Evolutionary conservation across 2,113 vertebrate genomes (phyloP).

Genomic region (Mesocricetus auratus): DNA sequence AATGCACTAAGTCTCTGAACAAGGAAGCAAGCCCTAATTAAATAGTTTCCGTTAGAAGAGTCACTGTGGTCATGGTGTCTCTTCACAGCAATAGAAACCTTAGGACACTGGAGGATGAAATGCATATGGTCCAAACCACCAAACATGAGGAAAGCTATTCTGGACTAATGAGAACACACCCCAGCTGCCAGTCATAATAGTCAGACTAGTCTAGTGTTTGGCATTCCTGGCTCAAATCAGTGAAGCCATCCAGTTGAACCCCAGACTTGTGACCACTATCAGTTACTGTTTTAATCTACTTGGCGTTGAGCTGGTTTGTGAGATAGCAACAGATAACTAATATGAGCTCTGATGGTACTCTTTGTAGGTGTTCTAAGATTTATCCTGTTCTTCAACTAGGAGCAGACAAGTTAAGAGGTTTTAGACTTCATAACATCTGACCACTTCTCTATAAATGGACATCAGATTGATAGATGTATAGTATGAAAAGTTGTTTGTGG

Average conservation of each 20-base stretch:
- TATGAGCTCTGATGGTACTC: background rate
- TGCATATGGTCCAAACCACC: background rate
- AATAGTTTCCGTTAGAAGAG: background rate
- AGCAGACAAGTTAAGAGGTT: background rate
- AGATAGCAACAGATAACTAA: background rate
- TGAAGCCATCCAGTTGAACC: background rate
- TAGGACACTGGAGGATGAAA: background rate
- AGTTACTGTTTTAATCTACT: slow-evolving; percentile 12
- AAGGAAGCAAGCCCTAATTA: background rate
- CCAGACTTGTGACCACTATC: background rate
- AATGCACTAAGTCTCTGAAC: background rate
- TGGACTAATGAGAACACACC: background rate
- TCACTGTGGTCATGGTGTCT: background rate
- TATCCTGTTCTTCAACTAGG: background rate
- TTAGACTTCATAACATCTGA: background rate
- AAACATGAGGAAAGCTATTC: background rate
- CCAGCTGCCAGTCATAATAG: background rate
- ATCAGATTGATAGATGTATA: background rate
- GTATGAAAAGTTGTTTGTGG: background rate
- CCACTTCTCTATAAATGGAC: background rate
- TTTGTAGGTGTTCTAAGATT: background rate
- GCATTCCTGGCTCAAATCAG: background rate
- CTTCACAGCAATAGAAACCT: background rate
- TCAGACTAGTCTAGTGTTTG: background rate
- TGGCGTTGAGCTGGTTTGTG: background rate